Evolutionary conservation across 2,888 invertebrate species (phyloP).

Genomic region (Lissonota sp.): DNA sequence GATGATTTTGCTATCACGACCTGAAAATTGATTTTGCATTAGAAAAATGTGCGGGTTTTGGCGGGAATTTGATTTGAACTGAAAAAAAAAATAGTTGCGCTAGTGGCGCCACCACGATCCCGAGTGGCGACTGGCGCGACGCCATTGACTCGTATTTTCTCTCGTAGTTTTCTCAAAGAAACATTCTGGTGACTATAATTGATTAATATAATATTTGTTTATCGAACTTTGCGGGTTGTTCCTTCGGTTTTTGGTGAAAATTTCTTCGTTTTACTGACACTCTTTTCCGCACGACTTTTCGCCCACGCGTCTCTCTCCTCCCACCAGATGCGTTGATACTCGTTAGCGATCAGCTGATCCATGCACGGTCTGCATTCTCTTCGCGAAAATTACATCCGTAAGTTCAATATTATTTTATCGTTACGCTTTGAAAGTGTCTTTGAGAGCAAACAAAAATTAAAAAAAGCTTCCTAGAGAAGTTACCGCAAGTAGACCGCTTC

Average conservation of each 20-base stretch:
- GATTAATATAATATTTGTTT: background rate
- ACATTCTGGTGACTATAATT: background rate
- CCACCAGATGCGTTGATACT: slow-evolving; percentile 76
- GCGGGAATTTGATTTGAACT: no score
- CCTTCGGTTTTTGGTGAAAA: slow-evolving; percentile 22
- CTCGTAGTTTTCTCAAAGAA: background rate
- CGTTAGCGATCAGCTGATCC: slow-evolving; percentile 73
- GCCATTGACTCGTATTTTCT: background rate
- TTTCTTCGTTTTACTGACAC: slow-evolving; percentile 27
- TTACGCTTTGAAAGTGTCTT: no score
- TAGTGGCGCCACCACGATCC: background rate
- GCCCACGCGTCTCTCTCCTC: slow-evolving; percentile 71
- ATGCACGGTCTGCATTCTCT: slow-evolving; percentile 72
- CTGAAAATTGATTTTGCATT: slow-evolving; percentile 18
- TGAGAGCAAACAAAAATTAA: no score
- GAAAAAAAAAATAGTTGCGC: background rate
- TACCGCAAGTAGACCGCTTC: no score
- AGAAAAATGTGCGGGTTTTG: slow-evolving; percentile 9
- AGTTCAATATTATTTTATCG: no score
- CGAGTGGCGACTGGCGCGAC: no score
- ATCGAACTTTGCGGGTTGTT: slow-evolving; percentile 47
- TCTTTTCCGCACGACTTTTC: slow-evolving; percentile 34
- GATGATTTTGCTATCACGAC: slow-evolving; percentile 29
- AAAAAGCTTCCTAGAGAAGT: no score
- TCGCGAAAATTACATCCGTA: no score